Evolutionary conservation across 1,140 invertebrate species (phyloP).

Genomic region (Drosophila bipectinata): DNA sequence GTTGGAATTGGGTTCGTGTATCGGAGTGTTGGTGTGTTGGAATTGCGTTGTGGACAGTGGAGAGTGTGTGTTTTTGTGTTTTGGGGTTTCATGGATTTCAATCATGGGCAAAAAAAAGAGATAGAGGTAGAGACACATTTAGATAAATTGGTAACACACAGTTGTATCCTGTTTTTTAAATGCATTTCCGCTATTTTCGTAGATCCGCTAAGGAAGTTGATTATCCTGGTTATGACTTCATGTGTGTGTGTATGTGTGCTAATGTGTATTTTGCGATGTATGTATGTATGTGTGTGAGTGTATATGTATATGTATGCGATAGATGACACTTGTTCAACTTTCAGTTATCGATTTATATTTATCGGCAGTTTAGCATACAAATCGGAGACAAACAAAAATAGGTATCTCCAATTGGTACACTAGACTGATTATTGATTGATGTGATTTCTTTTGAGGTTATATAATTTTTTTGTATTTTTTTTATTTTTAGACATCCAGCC

Average conservation of each 20-base stretch:
- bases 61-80: constrained; percentile 18
- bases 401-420: neutral
- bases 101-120: constrained; percentile 41
- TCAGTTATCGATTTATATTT: constrained; percentile 50
- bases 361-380: constrained; percentile 2
- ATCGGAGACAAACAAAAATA: neutral
- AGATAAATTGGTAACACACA: constrained; percentile 41
- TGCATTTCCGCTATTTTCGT: constrained; percentile 14
- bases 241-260: constrained; percentile 19
- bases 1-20: constrained; percentile 16
- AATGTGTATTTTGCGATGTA: constrained; percentile 9
- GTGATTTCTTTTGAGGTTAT: constrained; percentile 26
- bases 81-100: constrained; percentile 19
- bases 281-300: constrained; percentile 16
- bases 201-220: constrained; percentile 32
- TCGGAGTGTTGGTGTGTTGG: constrained; percentile 16
- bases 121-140: constrained; percentile 50
- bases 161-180: constrained; percentile 18
- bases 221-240: constrained; percentile 18
- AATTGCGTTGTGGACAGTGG: constrained; percentile 7
- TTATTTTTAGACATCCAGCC: neutral
- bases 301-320: constrained; percentile 47
- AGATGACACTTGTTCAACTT: constrained; percentile 64
- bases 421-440: constrained; percentile 33
- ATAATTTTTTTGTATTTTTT: neutral